Base-by-base conservation (phyloP, 1,140 invertebrate genomes). In the Trypoxylus dichotomus region DNA sequence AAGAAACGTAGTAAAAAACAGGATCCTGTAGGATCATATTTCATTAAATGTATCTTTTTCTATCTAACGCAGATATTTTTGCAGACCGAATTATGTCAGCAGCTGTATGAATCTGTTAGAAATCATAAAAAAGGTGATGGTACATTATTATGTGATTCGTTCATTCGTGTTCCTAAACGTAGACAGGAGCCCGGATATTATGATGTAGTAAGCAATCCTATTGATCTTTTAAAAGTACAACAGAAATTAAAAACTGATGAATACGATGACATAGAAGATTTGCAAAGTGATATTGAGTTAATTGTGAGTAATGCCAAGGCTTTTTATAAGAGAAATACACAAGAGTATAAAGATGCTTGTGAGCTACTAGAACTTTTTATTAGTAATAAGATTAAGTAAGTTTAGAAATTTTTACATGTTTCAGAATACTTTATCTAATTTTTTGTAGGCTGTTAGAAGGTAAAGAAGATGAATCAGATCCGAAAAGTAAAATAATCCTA, bases 231-330 rank as follows among this genome's bases (percentile, higher is more conserved):
- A 25, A 94, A 96, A 88, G 95, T 98, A 25, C 97, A 98, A 86
- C 97, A 98, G 84, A 98, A 98, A 87, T 86, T 99, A 15, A 98
- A 97, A 90, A 97, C 95, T 13, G 97, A 98, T 82, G 95, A 96
- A 79, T 97, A 97, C 87, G 92, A 94, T 80, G 94, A 96, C 85
- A 90, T 97, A 80, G 95, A 96, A 47, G 95, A 97, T 83, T 89
- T 98, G 79, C 91, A 94, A 78, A 88, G 90, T 43, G 96, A 98
- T 87, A 92, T 98, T 83, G 94, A 96, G 84, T 86, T 97, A 42
- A 89, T 98, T 81, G 93, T 97, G 60, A 94, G 92, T 78, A 98
- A 98, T 90, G 94, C 96, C 0, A 97, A 97, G 86, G 92, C 93
- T 2, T 97, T 98, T 88, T 99, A 98, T 85, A 97, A 96, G 88